Conservation (phyloP, 2,888 invertebrate genomes). For the Diploptera punctata region DNA sequence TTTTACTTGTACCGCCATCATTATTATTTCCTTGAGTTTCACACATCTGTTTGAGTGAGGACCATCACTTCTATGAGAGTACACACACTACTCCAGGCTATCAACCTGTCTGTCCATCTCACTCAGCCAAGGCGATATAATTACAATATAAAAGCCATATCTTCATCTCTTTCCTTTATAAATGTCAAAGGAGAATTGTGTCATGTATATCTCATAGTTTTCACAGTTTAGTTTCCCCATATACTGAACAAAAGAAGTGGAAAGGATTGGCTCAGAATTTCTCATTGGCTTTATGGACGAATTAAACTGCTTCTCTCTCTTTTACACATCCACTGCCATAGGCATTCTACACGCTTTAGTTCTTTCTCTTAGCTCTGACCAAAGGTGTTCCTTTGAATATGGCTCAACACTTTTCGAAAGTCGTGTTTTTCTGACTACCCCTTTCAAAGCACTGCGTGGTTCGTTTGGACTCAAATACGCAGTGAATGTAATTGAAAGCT, state of each 20-base stretch:
- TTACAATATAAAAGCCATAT: not conserved
- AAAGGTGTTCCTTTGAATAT: not conserved
- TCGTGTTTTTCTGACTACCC: too few relatives aligned
- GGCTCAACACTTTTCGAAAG: not conserved
- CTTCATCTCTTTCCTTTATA: not conserved
- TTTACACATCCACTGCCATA: not conserved
- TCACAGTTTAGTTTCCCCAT: too few relatives aligned
- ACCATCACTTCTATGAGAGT: not conserved
- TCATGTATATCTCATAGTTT: not conserved
- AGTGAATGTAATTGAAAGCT: too few relatives aligned
- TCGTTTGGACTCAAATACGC: too few relatives aligned
- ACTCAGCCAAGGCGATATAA: not conserved
- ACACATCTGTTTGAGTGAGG: not conserved
- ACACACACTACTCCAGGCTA: not conserved
- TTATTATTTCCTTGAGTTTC: not conserved
- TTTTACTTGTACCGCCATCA: not conserved
- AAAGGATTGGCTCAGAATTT: not conserved
- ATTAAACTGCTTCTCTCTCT: not conserved
- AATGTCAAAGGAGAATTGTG: not conserved
- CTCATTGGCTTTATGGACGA: conserved; percentile 3
- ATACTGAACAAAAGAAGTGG: not conserved
- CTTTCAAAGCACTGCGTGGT: not conserved
- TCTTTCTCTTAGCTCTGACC: not conserved
- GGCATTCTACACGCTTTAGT: not conserved
- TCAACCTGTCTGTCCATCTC: not conserved